Conservation (phyloP, 2,888 invertebrate genomes). For the Pandemis cinnamomeana region DNA sequence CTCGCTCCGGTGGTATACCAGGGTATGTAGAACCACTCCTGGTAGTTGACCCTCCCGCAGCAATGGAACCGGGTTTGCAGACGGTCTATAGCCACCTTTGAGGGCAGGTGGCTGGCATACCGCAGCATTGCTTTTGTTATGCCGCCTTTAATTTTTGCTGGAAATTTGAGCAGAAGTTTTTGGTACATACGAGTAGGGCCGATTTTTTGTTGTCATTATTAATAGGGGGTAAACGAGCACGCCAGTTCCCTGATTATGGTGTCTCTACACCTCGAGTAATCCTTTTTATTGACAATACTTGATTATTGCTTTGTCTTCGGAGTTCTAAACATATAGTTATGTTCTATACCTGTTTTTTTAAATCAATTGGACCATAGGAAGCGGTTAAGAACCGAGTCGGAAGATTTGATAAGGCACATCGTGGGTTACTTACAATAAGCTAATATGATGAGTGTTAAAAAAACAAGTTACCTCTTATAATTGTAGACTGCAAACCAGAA, state of each 20-base stretch:
- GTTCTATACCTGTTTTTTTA: no score
- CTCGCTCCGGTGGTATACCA: conserved; percentile 77
- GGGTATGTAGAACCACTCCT: conserved; percentile 86
- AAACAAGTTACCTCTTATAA: conserved; percentile 66
- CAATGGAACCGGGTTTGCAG: conserved; percentile 86
- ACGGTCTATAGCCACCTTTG: conserved; percentile 84
- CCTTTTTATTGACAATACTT: no score
- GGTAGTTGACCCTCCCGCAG: conserved; percentile 85
- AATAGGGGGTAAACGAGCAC: no score
- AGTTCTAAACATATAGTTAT: neutral
- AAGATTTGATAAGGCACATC: no score
- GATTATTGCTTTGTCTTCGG: no score
- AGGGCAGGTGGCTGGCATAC: conserved; percentile 81
- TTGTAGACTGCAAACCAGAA: conserved; percentile 77
- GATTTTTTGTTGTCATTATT: neutral
- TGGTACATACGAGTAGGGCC: no score
- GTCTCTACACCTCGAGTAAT: no score
- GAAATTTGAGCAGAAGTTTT: conserved; percentile 13
- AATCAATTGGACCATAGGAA: no score
- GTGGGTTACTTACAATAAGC: no score
- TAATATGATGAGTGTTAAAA: neutral
- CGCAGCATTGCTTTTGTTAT: conserved; percentile 84
- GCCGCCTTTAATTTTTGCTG: conserved; percentile 82
- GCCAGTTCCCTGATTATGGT: no score
- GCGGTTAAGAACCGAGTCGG: no score